Evolutionary conservation across 2,888 invertebrate species (phyloP).

Genomic region (Nezara viridula): DNA sequence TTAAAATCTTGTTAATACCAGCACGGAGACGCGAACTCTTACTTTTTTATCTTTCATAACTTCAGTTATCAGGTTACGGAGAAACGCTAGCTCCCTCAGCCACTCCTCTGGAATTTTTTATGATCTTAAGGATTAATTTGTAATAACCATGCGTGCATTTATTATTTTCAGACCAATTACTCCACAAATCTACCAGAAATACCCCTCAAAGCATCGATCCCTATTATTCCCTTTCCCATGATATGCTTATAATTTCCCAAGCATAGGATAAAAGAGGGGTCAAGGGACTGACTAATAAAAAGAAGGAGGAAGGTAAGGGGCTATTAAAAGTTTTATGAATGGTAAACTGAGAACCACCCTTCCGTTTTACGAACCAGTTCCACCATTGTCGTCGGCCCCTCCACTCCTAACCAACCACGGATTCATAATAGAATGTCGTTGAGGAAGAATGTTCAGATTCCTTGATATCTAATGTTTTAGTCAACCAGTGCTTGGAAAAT

Average conservation of each 20-base stretch:
- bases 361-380: slow-evolving; percentile 35
- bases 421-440: slow-evolving; percentile 3
- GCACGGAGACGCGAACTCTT: no score
- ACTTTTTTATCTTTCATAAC: no score
- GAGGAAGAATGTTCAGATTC: slow-evolving; percentile 13
- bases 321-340: slow-evolving; percentile 51
- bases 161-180: no score
- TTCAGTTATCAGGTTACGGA: no score
- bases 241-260: background rate
- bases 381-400: slow-evolving; percentile 42
- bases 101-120: no score
- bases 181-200: background rate
- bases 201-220: background rate
- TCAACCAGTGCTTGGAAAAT: background rate
- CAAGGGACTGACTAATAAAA: slow-evolving; percentile 29
- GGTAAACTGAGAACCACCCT: slow-evolving; percentile 48
- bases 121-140: no score
- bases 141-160: no score
- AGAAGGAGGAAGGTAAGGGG: slow-evolving; percentile 11
- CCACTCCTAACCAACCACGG: background rate
- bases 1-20: no score
- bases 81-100: no score
- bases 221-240: background rate
- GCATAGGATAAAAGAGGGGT: background rate
- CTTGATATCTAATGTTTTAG: background rate